phyloP scores from a whole-genome alignment of 2,113 vertebrate species.

The Gobiocypris rarus region DNA sequence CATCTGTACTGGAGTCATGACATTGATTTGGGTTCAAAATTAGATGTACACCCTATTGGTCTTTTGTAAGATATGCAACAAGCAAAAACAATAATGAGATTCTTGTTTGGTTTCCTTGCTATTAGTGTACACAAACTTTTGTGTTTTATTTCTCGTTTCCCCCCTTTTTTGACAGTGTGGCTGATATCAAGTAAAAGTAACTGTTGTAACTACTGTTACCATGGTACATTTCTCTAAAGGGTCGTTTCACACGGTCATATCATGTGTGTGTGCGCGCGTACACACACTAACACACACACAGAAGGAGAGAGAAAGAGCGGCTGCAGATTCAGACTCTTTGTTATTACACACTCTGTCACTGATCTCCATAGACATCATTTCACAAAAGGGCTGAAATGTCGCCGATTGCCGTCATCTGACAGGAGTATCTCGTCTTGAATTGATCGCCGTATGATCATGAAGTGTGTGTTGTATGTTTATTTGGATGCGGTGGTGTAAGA shows the following conservation, averaged over 20 bases:
- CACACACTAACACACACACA: background rate
- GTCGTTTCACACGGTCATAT: constrained; percentile 13
- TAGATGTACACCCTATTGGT: no score
- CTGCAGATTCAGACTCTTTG: constrained; percentile 35
- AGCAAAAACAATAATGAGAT: background rate
- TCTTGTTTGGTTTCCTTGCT: background rate
- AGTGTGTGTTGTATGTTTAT: constrained; percentile 52
- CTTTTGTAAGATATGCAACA: background rate
- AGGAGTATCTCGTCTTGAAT: background rate
- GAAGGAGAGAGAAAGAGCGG: constrained; percentile 15
- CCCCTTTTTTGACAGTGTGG: background rate
- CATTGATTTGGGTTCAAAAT: no score
- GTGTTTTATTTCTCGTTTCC: background rate
- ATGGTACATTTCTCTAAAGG: background rate
- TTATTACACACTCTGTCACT: constrained; percentile 22
- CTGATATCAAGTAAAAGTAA: background rate
- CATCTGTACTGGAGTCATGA: no score
- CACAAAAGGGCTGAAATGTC: constrained; percentile 5
- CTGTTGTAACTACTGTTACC: background rate
- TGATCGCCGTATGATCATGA: background rate
- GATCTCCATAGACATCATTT: background rate
- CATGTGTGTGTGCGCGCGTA: background rate
- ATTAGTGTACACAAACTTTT: background rate
- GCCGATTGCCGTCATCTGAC: background rate
- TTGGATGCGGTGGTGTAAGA: constrained; percentile 65